phyloP scores from a whole-genome alignment of 1,140 invertebrate species.

The Drosophila pseudoananassae region DNA sequence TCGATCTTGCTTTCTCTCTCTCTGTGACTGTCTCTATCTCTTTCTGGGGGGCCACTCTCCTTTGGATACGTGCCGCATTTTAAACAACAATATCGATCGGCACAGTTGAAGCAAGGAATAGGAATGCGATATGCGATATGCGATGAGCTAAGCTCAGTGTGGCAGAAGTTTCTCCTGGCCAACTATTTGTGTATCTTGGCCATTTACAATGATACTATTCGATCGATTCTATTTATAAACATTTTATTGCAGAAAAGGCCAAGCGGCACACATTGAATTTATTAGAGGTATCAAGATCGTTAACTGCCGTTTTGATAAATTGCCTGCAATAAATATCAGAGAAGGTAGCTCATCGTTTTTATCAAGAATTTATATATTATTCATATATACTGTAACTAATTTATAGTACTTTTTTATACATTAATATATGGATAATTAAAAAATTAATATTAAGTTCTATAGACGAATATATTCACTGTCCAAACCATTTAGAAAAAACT shows the following conservation, averaged over 20 bases:
- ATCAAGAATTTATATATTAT: not conserved
- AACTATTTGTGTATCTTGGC: slow-evolving; percentile 51
- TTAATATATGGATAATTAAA: too few species aligned
- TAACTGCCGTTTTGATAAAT: slow-evolving; percentile 22
- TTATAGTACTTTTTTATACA: too few species aligned
- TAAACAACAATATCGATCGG: slow-evolving; percentile 58
- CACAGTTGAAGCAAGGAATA: slow-evolving; percentile 45
- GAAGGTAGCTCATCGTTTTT: not conserved
- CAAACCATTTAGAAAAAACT: too few species aligned
- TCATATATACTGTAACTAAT: too few species aligned
- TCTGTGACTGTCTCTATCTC: too few species aligned
- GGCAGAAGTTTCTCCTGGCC: slow-evolving; percentile 50
- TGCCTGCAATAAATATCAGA: slow-evolving; percentile 10
- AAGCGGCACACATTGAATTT: slow-evolving; percentile 36
- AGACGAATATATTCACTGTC: too few species aligned
- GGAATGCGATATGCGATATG: slow-evolving; percentile 43
- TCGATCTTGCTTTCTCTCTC: not conserved
- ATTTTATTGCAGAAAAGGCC: slow-evolving; percentile 51
- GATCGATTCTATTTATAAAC: slow-evolving; percentile 57
- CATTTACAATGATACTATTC: slow-evolving; percentile 26
- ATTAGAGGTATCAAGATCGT: slow-evolving; percentile 30
- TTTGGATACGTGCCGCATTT: slow-evolving; percentile 72
- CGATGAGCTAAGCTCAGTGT: slow-evolving; percentile 37
- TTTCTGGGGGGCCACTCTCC: slow-evolving; percentile 50
- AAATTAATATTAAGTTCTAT: too few species aligned